These are phyloP conservation scores for Drosophila bunnanda DNA, from an alignment of 2,888 invertebrate species.

Conservation along the genomic window DNA sequence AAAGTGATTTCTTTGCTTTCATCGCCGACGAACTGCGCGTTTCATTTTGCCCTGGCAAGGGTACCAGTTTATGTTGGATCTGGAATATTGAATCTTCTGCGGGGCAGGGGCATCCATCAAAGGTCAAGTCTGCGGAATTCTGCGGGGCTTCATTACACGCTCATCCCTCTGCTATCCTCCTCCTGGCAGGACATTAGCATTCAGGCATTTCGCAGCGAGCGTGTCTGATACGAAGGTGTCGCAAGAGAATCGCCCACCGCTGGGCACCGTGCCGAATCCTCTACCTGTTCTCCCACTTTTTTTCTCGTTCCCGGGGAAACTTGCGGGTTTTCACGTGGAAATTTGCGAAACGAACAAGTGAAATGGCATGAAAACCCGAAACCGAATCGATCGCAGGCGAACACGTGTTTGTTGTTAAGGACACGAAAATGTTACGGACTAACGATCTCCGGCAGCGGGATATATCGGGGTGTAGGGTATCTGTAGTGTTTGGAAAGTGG, in stretches of 20 bases:
- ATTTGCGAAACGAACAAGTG: conserved; percentile 61
- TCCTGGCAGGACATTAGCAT: conserved; percentile 59
- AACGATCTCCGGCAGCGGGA: conserved; percentile 19
- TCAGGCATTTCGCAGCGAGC: conserved; percentile 55
- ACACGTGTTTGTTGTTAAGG: conserved; percentile 41
- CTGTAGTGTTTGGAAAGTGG: neutral
- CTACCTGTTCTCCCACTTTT: conserved; percentile 57
- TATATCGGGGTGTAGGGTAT: neutral
- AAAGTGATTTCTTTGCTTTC: conserved; percentile 65
- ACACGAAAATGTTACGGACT: conserved; percentile 36
- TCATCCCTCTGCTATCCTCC: conserved; percentile 22
- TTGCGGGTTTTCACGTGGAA: conserved; percentile 45
- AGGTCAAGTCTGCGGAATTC: conserved; percentile 43
- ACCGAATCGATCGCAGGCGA: neutral
- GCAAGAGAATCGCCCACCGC: conserved; percentile 20
- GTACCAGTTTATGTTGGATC: conserved; percentile 44
- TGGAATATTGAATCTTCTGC: neutral
- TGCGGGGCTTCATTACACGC: conserved; percentile 18
- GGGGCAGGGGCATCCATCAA: conserved; percentile 1
- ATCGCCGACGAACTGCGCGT: conserved; percentile 48
- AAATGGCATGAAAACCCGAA: conserved; percentile 31
- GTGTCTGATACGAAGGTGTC: conserved; percentile 63
- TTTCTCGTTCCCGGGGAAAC: conserved; percentile 22
- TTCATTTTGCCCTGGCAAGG: conserved; percentile 46
- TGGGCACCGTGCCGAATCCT: conserved; percentile 33